Conservation (phyloP, 2,888 invertebrate genomes). For the Capitulum mitella region DNA sequence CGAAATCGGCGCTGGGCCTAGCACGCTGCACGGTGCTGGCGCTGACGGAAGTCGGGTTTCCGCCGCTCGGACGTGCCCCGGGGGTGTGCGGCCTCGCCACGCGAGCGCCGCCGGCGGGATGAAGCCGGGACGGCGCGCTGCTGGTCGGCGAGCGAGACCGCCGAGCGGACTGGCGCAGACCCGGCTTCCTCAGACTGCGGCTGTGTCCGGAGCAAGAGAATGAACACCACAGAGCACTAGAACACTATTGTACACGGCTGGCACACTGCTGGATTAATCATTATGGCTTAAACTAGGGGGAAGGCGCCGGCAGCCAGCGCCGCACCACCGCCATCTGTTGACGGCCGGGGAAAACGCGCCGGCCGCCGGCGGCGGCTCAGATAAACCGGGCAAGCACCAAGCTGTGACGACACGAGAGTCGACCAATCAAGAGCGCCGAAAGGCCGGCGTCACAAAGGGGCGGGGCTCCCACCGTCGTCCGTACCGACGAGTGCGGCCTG, state of each 20-base stretch:
- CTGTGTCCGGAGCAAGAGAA: neutral
- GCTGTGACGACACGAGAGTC: too few relatives aligned
- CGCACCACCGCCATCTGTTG: neutral
- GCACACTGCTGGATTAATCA: conserved; percentile 3
- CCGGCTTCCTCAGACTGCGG: too few relatives aligned
- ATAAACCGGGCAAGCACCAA: neutral
- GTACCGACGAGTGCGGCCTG: neutral
- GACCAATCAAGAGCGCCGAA: too few relatives aligned
- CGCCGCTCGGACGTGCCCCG: too few relatives aligned
- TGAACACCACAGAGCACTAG: neutral
- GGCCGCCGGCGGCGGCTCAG: neutral
- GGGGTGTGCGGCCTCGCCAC: too few relatives aligned
- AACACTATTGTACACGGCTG: neutral
- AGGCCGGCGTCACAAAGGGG: neutral
- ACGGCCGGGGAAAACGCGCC: neutral
- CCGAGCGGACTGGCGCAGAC: too few relatives aligned
- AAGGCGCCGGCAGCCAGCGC: neutral
- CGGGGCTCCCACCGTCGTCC: neutral
- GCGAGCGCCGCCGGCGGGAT: too few relatives aligned
- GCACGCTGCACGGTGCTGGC: too few relatives aligned
- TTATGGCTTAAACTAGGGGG: neutral
- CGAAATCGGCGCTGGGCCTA: too few relatives aligned
- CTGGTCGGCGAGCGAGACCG: too few relatives aligned
- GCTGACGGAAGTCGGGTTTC: too few relatives aligned
- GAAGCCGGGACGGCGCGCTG: too few relatives aligned